phyloP scores from a whole-genome alignment of 2,888 invertebrate genomes.

The Lepidocyrtoides sp. region DNA sequence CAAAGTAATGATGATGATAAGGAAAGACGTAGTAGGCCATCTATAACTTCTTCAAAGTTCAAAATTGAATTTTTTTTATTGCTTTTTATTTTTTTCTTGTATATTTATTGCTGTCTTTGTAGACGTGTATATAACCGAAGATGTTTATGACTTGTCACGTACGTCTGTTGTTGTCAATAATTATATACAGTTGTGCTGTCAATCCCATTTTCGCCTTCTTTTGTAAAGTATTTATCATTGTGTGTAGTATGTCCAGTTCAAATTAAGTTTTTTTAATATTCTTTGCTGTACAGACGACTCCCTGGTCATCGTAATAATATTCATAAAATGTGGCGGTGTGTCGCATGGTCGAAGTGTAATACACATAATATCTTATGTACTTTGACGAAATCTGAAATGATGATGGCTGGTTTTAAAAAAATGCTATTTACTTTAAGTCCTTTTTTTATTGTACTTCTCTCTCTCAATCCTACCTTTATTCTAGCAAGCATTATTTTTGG shows the following conservation, averaged over 20 bases:
- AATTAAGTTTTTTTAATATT: slow-evolving; percentile 15
- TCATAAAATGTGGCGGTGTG: slow-evolving; percentile 16
- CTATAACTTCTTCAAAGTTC: background rate
- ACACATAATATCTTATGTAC: background rate
- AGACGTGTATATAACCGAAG: slow-evolving; percentile 16
- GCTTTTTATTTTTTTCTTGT: slow-evolving; percentile 2
- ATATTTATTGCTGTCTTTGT: slow-evolving; percentile 32
- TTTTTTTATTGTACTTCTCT: slow-evolving; percentile 16
- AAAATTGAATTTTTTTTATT: slow-evolving; percentile 32
- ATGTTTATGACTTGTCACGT: slow-evolving; percentile 61
- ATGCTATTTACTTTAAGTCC: background rate
- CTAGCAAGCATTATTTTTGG: too few relatives aligned
- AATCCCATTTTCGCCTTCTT: slow-evolving; percentile 23
- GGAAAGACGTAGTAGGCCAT: slow-evolving; percentile 29
- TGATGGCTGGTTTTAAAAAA: background rate
- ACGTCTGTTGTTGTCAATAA: slow-evolving; percentile 40
- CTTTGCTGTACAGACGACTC: slow-evolving; percentile 77
- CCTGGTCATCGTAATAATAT: slow-evolving; percentile 86
- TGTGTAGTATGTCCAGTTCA: slow-evolving; percentile 46
- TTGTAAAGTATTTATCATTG: background rate
- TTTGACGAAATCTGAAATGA: background rate
- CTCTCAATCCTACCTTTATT: slow-evolving; percentile 50
- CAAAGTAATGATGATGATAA: slow-evolving; percentile 8
- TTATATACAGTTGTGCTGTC: slow-evolving; percentile 45
- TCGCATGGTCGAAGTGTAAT: slow-evolving; percentile 14